Base-by-base conservation (phyloP, 2,113 vertebrate species). In the Natator depressus region DNA sequence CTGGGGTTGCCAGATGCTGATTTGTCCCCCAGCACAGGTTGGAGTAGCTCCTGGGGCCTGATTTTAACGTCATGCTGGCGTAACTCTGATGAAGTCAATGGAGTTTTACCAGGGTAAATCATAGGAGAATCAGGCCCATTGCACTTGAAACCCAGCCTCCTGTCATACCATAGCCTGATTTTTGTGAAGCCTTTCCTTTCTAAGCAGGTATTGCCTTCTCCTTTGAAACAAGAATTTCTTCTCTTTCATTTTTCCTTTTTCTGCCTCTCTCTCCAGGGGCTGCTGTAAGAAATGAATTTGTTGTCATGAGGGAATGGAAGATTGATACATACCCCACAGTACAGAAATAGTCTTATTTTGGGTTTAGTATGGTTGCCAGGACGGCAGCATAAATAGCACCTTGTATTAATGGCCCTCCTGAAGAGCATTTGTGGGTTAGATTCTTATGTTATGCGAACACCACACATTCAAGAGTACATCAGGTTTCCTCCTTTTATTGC, bases 121-220 rank as follows among this genome's bases (percentile, higher is more conserved):
- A 51, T 8, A 51, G 35, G 79, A 29, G 49, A 76, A 51, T 80
- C 47, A 35, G 79, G 91, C 25, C 12, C 76, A 14, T 10, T 10
- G 81, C 72, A 75, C 90, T 93, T 89, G 84, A 80, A 24, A 83
- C 42, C 84, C 59, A 25, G 22, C 42, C 46, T 72, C 17, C 38
- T 42, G 49, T 51, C 65, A 50, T 62, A 53, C n/a, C 22, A 50
- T 76, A 82, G 89, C 86, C 90, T 9, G 49, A 35, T 80, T 1
- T 89, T 82, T 59, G 57, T 85, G 91, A 85, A 80, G 81, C 38
- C 19, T 62, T 95, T 91, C 94, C 94, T 51, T 87, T 94, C 94
- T 91, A 35, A 92, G 87, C 78, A 89, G 83, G 29, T 9, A 24
- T 14, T 49, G 59, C 55, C 92, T 49, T 2, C 47, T 75, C 82